phyloP scores from a whole-genome alignment of 2,113 vertebrate species.

The Pandion haliaetus region DNA sequence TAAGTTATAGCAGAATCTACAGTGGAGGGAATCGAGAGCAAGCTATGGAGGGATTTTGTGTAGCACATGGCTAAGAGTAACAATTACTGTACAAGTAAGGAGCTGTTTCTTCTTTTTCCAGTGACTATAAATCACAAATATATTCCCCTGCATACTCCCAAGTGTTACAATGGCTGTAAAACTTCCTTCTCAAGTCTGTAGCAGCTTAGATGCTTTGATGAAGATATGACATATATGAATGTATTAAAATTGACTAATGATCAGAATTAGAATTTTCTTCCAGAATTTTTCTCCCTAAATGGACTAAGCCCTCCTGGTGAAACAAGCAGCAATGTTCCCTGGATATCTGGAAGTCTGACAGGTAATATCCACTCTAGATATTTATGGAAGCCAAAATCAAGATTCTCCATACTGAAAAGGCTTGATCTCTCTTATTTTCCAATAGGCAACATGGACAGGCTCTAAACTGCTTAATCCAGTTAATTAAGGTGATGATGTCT shows the following conservation, averaged over 20 bases:
- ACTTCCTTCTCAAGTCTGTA: background rate
- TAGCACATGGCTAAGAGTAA: background rate
- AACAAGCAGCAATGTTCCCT: background rate
- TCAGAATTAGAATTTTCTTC: background rate
- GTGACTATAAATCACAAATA: background rate
- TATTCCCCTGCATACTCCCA: background rate
- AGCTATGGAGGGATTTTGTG: background rate
- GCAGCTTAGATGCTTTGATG: background rate
- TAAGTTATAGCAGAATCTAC: background rate
- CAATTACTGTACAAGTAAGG: background rate
- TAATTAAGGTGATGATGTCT: background rate
- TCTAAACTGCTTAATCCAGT: background rate
- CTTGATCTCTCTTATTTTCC: background rate
- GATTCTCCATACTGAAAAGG: background rate
- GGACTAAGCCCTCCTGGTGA: background rate
- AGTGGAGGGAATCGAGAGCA: background rate
- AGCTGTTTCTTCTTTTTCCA: background rate
- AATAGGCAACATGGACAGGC: background rate
- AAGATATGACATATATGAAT: background rate
- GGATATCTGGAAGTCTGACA: background rate
- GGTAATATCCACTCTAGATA: background rate
- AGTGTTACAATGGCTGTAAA: background rate
- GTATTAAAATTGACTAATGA: background rate
- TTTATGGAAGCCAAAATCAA: background rate
- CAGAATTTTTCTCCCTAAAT: background rate